Conservation (phyloP, 2,113 vertebrate genomes). For the Callospermophilus lateralis region DNA sequence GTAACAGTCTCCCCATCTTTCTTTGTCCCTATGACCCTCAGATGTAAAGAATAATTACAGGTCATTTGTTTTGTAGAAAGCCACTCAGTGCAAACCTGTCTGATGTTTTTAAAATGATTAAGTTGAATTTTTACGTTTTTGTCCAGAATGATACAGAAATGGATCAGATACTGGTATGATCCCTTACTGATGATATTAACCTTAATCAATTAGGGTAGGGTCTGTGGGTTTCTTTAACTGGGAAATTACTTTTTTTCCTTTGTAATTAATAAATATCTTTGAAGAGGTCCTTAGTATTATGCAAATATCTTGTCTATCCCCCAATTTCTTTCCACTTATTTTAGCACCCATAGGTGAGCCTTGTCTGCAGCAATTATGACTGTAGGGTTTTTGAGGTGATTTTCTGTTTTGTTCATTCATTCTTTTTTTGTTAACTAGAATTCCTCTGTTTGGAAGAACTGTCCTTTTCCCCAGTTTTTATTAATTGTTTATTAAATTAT, state of each 20-base stretch:
- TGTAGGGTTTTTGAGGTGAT: fast-evolving
- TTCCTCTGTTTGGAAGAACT: not conserved
- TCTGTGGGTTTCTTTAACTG: not conserved
- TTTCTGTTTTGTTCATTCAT: not conserved
- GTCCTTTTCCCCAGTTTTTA: not conserved
- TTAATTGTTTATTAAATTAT: not conserved
- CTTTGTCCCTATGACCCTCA: not conserved
- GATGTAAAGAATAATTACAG: not conserved
- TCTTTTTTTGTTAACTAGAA: not conserved
- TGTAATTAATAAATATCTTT: not conserved
- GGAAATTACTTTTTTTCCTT: not conserved
- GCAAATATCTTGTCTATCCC: not conserved
- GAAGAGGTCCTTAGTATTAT: not conserved
- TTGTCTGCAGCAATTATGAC: not conserved
- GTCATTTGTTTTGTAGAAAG: not conserved
- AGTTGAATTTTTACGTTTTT: not conserved
- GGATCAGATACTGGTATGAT: not conserved
- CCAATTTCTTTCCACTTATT: not conserved
- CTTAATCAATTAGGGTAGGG: not conserved
- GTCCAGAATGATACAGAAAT: not conserved
- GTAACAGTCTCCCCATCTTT: not conserved
- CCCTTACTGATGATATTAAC: not conserved
- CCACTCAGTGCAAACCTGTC: not conserved
- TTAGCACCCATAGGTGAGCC: not conserved
- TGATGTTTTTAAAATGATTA: not conserved